These are phyloP conservation scores for Listronotus oregonensis DNA, from an alignment of 1,140 invertebrate species.

Conservation along the genomic window DNA sequence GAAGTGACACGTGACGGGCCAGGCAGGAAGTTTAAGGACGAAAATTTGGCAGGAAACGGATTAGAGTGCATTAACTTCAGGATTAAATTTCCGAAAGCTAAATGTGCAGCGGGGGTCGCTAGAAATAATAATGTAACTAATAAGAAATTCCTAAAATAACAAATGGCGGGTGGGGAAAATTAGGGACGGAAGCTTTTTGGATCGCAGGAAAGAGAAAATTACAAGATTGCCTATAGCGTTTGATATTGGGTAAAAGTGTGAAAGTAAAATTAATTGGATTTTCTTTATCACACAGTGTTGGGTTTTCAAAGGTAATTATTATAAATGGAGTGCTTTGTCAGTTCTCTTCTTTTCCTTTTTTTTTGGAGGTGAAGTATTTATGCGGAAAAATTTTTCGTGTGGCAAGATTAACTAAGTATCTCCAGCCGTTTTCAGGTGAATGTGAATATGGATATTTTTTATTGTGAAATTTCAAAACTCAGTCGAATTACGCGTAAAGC, in stretches of 20 bases:
- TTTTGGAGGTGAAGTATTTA: no score
- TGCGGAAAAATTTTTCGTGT: no score
- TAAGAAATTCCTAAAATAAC: conserved; percentile 10
- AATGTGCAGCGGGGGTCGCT: conserved; percentile 6
- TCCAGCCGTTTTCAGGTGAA: no score
- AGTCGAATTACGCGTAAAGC: no score
- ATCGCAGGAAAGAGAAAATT: neutral
- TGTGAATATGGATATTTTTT: no score
- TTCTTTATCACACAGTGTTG: no score
- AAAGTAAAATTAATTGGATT: neutral
- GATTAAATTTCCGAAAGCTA: conserved; percentile 21
- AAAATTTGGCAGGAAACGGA: conserved; percentile 22
- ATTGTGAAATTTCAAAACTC: no score
- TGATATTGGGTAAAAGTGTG: neutral
- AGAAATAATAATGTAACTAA: conserved; percentile 6
- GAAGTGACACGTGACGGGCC: conserved; percentile 17
- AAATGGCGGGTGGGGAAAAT: neutral
- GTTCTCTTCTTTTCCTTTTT: no score
- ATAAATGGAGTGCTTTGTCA: no score
- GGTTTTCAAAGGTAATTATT: no score
- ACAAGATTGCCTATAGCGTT: neutral
- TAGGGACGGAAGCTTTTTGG: conserved; percentile 1
- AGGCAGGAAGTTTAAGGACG: conserved; percentile 14
- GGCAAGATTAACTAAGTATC: no score
- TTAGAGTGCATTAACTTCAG: conserved; percentile 16